Conservation (phyloP, 2,888 invertebrate genomes). For the Ophioninae sp. region DNA sequence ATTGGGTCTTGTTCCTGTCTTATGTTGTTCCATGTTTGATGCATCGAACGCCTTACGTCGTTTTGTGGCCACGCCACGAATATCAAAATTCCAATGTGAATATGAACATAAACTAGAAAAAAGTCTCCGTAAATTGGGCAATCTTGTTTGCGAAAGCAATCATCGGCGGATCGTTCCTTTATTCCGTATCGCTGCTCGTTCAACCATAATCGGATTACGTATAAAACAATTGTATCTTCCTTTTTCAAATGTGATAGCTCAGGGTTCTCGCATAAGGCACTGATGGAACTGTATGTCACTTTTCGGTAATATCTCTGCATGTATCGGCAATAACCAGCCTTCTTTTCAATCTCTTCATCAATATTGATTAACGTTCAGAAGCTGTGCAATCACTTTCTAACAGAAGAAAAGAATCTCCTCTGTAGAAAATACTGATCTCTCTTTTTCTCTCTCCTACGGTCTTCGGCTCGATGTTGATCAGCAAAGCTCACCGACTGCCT, state of each 20-base stretch:
- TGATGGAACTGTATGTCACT: neutral
- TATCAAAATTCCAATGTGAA: neutral
- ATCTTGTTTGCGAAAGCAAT: neutral
- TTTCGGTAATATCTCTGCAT: neutral
- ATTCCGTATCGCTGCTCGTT: neutral
- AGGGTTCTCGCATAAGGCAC: neutral
- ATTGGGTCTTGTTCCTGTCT: conserved; percentile 82
- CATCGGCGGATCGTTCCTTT: neutral
- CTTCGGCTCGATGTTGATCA: neutral
- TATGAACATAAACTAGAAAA: neutral
- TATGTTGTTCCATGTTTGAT: conserved; percentile 75
- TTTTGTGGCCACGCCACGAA: neutral
- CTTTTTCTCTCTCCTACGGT: neutral
- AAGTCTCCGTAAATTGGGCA: neutral
- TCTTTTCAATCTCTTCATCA: neutral
- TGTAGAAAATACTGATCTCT: neutral
- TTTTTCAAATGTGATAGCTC: neutral
- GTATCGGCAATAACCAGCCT: neutral
- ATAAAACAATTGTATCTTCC: neutral
- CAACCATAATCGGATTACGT: neutral
- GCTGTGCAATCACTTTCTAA: neutral
- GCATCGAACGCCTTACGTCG: conserved; percentile 25
- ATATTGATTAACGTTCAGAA: neutral
- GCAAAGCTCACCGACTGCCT: neutral
- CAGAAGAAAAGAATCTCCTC: neutral